Evolutionary conservation across 2,113 vertebrate species (phyloP).

Genomic region (Danionella cerebrum): DNA sequence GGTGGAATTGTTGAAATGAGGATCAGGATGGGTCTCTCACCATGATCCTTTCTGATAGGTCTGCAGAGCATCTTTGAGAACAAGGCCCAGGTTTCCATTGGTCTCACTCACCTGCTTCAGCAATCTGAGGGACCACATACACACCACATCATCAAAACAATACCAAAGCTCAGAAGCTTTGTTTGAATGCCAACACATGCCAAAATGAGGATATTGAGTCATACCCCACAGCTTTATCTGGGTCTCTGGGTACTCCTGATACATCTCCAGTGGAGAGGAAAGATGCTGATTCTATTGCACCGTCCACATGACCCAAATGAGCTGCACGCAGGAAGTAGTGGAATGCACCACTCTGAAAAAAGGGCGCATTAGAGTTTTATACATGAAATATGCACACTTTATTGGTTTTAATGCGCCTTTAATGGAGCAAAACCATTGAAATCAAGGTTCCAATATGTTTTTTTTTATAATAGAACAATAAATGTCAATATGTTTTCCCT

Average conservation of each 20-base stretch:
- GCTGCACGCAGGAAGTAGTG: conserved; percentile 79
- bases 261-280: conserved; percentile 80
- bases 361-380: background rate
- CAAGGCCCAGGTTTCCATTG: conserved; percentile 83
- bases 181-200: too few species aligned
- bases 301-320: conserved; percentile 71
- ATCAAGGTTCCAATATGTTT: too few species aligned
- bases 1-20: too few species aligned
- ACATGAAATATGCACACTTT: too few species aligned
- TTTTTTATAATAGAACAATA: too few species aligned
- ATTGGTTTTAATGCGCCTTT: too few species aligned
- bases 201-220: background rate
- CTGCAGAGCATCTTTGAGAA: conserved; percentile 78
- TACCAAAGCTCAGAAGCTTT: too few species aligned
- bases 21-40: conserved; percentile 59
- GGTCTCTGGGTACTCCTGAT: conserved; percentile 69
- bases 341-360: conserved; percentile 75
- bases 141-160: too few species aligned
- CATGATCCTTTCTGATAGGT: conserved; percentile 75
- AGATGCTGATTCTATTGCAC: conserved; percentile 70
- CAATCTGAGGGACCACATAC: conserved; percentile 60
- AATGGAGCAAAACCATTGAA: too few species aligned
- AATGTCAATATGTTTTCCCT: too few species aligned
- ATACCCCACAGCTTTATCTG: conserved; percentile 78
- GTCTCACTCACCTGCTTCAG: conserved; percentile 79